Evolutionary conservation across 1,140 invertebrate species (phyloP).

Genomic region (Dendrolimus punctatus): DNA sequence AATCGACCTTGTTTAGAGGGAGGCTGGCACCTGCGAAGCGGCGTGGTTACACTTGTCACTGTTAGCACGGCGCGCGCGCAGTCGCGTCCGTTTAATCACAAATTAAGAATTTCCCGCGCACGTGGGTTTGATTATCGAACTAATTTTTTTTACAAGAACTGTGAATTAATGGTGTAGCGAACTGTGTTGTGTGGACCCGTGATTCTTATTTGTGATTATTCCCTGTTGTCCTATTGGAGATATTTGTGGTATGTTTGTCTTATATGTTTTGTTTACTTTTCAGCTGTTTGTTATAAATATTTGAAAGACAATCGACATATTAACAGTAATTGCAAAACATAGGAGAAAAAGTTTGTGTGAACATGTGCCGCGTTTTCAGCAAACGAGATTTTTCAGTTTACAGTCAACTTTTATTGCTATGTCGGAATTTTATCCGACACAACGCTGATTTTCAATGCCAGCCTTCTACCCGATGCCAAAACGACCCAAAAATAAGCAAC

Average conservation of each 20-base stretch:
- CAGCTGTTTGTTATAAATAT: too few relatives aligned
- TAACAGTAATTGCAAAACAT: too few relatives aligned
- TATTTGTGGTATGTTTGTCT: constrained; percentile 6
- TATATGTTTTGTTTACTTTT: too few relatives aligned
- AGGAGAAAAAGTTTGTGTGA: too few relatives aligned
- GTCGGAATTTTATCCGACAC: too few relatives aligned
- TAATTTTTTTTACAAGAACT: constrained; percentile 51
- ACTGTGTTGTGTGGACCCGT: constrained; percentile 25
- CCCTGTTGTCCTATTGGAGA: constrained; percentile 2
- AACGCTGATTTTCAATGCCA: too few relatives aligned
- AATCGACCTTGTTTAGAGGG: constrained; percentile 65
- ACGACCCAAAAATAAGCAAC: too few relatives aligned
- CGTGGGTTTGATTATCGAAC: constrained; percentile 32
- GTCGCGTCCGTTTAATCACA: constrained; percentile 31
- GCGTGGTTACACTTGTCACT: constrained; percentile 51
- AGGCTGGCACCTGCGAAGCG: constrained; percentile 58
- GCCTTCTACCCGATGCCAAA: too few relatives aligned
- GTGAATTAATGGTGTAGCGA: constrained; percentile 37
- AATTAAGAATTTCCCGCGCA: constrained; percentile 25
- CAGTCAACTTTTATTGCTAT: too few relatives aligned
- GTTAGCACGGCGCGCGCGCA: constrained; percentile 51
- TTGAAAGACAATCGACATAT: too few relatives aligned
- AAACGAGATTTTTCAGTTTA: too few relatives aligned
- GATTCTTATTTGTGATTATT: constrained; percentile 11
- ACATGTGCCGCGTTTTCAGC: too few relatives aligned